Base-by-base conservation (phyloP, 2,888 invertebrate species). In the Leuctra nigra region DNA sequence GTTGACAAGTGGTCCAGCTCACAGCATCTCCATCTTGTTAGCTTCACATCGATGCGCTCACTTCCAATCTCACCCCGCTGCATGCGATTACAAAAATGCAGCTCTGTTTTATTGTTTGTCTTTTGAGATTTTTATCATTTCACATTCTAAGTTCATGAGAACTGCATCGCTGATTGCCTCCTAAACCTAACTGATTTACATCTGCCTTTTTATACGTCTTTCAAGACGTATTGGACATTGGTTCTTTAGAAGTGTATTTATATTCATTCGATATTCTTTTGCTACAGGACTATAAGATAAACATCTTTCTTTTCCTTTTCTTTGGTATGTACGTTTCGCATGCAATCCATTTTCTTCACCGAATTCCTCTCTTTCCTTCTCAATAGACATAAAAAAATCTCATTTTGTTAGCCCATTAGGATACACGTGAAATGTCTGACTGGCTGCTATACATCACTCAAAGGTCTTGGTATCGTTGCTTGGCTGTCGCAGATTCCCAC, bases 371-470 rank as follows among this genome's bases (percentile, higher is more conserved):
- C 50, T 50, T 33, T 22, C 22, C 35, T 47, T 35, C 23, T 52
- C 24, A 39, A 20, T 47, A 38, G 56, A 54, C 47, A 48, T 22
- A 53, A 54, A 47, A 48, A 29, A 55, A 16, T 41, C 54, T 56
- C 56, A 59, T 56, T 59, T 56, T 59, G 59, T 56, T 56, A 53
- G 54, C 50, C 59, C 59, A 59, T 59, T 59, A 59, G 59, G 54
- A 54, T 35, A 54, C 59, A 56, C 35, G 56, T 54, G 59, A 55
- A 53, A 44, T 53, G 56, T 55, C 55, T 38, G 39, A 35, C 50
- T 29, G 22, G 29, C 22, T 23, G 20, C 52, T 35, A 52, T 59
- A 54, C 54, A 59, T 59, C 59, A 59, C 54, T 59, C 59, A 56
- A 25, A 9, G 16, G 44, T 54, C 54, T 35, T 11, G 20, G 13